Evolutionary conservation across 2,113 vertebrate genomes (phyloP).

Genomic region (Sakesphorus luctuosus): DNA sequence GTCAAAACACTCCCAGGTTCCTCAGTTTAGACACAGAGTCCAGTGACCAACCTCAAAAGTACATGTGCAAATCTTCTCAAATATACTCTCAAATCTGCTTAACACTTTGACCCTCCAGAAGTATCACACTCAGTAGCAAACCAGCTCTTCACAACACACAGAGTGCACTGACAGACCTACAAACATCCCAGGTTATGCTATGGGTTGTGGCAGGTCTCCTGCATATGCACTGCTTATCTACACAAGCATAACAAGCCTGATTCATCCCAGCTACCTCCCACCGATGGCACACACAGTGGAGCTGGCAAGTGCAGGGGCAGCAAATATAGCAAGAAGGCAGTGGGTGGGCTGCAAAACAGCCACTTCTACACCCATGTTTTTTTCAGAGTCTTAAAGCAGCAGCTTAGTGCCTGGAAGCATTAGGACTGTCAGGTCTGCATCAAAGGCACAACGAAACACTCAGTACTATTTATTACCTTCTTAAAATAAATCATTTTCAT

Average conservation of each 20-base stretch:
- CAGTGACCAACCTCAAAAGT: not conserved
- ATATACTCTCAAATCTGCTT: not conserved
- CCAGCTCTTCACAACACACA: not conserved
- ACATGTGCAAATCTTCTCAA: not conserved
- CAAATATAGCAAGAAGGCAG: not conserved
- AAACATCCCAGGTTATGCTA: not conserved
- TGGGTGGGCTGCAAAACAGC: not conserved
- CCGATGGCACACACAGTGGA: accelerated
- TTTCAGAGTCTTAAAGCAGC: not conserved
- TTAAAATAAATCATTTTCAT: not conserved
- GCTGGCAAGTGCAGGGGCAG: not conserved
- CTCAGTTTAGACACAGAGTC: not conserved
- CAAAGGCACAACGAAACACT: not conserved
- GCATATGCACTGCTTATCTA: not conserved
- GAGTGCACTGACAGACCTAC: not conserved
- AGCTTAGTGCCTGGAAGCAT: not conserved
- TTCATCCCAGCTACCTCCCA: not conserved
- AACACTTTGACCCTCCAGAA: not conserved
- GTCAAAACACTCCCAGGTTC: not conserved
- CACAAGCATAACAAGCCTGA: not conserved
- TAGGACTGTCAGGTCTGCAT: not conserved
- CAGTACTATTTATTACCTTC: not conserved
- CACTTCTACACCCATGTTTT: accelerated
- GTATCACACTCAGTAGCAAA: not conserved
- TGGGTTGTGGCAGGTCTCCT: not conserved